phyloP scores from a whole-genome alignment of 1,140 invertebrate genomes.

The Conus ventricosus region DNA sequence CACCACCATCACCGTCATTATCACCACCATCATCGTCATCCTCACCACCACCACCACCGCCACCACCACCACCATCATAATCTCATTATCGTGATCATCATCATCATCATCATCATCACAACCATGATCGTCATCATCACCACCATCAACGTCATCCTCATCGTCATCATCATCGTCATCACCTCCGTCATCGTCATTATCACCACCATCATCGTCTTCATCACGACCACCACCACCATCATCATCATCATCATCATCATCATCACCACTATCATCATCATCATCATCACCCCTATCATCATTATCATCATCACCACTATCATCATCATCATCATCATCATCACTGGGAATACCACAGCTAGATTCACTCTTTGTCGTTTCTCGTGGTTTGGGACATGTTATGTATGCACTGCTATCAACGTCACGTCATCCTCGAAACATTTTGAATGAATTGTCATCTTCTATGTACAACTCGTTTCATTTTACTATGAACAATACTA shows the following conservation, averaged over 20 bases:
- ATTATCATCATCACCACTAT: background rate
- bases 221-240: background rate
- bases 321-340: background rate
- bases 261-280: background rate
- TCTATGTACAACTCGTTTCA: too few species aligned
- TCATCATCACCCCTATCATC: background rate
- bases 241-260: background rate
- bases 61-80: background rate
- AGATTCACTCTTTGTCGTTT: too few species aligned
- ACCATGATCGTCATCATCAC: background rate
- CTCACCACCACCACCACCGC: background rate
- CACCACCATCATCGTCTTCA: too few species aligned
- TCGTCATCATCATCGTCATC: background rate
- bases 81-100: too few species aligned
- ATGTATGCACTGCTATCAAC: too few species aligned
- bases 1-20: background rate
- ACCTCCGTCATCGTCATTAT: background rate
- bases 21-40: conserved; percentile 9
- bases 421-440: too few species aligned
- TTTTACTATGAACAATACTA: too few species aligned
- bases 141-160: background rate
- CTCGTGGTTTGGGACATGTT: too few species aligned
- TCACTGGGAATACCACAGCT: too few species aligned
- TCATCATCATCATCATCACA: background rate
- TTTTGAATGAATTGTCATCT: too few species aligned